phyloP scores from a whole-genome alignment of 2,113 vertebrate genomes.

The Sisor rabdophorus region DNA sequence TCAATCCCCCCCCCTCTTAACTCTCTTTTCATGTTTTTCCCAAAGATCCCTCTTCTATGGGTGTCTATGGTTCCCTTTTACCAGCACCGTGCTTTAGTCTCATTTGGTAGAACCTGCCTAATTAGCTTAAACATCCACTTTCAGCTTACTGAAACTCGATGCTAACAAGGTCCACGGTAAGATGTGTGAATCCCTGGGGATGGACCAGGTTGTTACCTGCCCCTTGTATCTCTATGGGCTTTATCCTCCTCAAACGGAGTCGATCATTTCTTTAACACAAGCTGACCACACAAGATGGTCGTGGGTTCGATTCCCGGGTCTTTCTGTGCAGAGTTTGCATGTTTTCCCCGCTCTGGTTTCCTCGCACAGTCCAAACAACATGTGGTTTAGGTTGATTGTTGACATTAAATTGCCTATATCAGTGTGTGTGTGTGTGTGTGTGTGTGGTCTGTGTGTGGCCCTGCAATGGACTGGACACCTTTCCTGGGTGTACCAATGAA shows the following conservation, averaged over 20 bases:
- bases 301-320: no score
- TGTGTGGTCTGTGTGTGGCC: no score
- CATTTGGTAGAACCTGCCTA: conserved; percentile 18
- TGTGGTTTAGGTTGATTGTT: no score
- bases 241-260: conserved; percentile 71
- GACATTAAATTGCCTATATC: no score
- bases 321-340: no score
- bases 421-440: no score
- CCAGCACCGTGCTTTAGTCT: conserved; percentile 41
- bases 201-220: conserved; percentile 56
- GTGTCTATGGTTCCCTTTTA: conserved; percentile 19
- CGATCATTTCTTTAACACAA: no score
- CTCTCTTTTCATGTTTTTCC: conserved; percentile 4
- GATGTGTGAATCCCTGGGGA: conserved; percentile 48
- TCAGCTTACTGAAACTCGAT: conserved; percentile 16
- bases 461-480: no score
- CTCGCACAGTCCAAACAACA: no score
- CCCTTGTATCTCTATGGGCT: conserved; percentile 66
- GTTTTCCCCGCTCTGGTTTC: no score
- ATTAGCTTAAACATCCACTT: conserved; percentile 43
- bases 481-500: not conserved
- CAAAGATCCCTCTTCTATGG: conserved; percentile 45
- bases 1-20: not conserved
- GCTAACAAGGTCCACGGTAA: conserved; percentile 51
- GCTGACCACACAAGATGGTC: no score